A percentile compares a stretch with the other conserved stretches of the same genome.
Conservation (phyloP, 2,113 vertebrate genomes). For the Saccopteryx leptura region DNA sequence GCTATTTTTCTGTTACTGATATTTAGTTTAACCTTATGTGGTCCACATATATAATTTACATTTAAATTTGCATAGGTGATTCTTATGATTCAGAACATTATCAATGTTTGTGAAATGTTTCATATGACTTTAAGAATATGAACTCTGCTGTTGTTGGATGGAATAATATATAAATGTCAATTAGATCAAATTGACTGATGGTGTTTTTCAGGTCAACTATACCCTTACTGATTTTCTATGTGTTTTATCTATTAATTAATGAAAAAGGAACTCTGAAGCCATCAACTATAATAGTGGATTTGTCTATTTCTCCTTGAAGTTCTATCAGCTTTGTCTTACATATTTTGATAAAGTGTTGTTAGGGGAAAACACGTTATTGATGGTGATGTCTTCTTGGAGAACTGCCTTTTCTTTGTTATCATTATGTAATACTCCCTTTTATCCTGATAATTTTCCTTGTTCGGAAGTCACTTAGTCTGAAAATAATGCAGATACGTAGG, state of each 20-base stretch:
- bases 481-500: slow-evolving; percentile 10
- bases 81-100: too few species aligned
- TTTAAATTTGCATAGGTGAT: slow-evolving; percentile 30
- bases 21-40: slow-evolving; percentile 20
- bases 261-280: background rate
- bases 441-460: background rate
- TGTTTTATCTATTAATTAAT: too few species aligned
- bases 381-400: background rate
- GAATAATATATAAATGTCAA: too few species aligned
- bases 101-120: too few species aligned
- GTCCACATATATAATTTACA: background rate
- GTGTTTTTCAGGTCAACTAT: slow-evolving; percentile 3
- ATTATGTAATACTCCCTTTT: background rate
- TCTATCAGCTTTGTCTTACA: slow-evolving; percentile 1
- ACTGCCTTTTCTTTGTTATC: background rate
- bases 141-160: too few species aligned
- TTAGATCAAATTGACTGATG: slow-evolving; percentile 33
- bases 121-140: too few species aligned
- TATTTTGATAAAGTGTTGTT: slow-evolving; percentile 17
- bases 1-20: slow-evolving; percentile 31
- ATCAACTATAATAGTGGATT: background rate
- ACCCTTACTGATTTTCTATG: slow-evolving; percentile 11
- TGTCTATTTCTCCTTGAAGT: slow-evolving; percentile 24
- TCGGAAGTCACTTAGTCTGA: background rate
- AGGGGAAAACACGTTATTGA: background rate